Evolutionary conservation across 2,113 vertebrate genomes (phyloP).

Genomic region (Tapirus terrestris): DNA sequence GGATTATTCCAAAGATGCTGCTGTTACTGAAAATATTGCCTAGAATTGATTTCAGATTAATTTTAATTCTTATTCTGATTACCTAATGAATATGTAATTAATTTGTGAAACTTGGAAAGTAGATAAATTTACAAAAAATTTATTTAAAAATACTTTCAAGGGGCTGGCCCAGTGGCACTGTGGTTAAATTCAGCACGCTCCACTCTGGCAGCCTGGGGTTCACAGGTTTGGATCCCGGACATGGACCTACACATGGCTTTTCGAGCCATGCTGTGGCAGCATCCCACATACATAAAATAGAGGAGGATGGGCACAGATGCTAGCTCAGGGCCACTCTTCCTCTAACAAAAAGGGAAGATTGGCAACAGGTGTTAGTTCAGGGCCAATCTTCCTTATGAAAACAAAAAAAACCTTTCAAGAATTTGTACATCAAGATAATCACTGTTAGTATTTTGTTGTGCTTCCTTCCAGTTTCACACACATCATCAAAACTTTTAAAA

Average conservation of each 20-base stretch:
- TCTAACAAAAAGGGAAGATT: no score
- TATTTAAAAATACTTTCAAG: neutral
- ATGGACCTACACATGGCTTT: no score
- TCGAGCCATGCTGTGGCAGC: no score
- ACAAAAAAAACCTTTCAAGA: neutral
- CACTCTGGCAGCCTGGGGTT: no score
- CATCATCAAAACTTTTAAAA: neutral
- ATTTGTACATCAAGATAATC: neutral
- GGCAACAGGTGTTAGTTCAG: no score
- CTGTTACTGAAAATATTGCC: neutral
- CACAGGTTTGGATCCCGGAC: no score
- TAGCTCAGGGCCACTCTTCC: no score
- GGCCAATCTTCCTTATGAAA: no score
- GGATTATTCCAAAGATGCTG: neutral
- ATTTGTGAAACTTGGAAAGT: neutral
- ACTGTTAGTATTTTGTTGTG: neutral
- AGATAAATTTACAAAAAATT: neutral
- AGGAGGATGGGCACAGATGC: no score
- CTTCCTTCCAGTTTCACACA: neutral
- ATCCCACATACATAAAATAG: no score
- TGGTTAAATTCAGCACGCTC: no score
- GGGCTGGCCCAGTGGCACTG: no score
- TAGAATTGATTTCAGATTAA: neutral
- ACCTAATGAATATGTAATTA: neutral
- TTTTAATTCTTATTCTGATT: neutral